phyloP scores from a whole-genome alignment of 2,113 vertebrate genomes.

The Ibidorhyncha struthersii region DNA sequence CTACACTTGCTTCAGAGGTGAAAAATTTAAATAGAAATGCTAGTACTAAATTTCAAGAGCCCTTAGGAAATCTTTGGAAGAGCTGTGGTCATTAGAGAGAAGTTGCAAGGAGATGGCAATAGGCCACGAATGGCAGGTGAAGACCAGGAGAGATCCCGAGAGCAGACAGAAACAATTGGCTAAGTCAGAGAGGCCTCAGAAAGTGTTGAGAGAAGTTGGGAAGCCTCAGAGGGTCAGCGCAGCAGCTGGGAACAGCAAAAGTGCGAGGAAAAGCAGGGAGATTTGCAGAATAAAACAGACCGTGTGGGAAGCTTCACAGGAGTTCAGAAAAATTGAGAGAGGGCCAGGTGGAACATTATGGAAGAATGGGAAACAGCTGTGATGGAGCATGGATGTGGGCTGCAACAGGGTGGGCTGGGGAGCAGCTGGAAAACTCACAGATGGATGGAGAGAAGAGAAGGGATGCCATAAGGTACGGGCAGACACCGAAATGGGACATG shows the following conservation, averaged over 20 bases:
- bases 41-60: conserved; percentile 5
- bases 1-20: conserved; percentile 28
- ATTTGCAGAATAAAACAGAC: conserved; percentile 44
- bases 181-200: conserved; percentile 3
- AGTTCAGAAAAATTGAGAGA: conserved; percentile 60
- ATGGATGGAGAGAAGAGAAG: conserved; percentile 8
- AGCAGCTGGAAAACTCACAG: conserved; percentile 47
- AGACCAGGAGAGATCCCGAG: background rate
- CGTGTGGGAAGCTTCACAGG: conserved; percentile 56
- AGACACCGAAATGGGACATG: conserved; percentile 10
- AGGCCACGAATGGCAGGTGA: conserved; percentile 41
- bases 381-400: conserved; percentile 32
- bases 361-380: conserved; percentile 67
- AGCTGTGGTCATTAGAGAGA: background rate
- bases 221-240: background rate
- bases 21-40: conserved; percentile 27
- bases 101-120: conserved; percentile 15
- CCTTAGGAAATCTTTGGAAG: conserved; percentile 36
- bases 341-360: conserved; percentile 58
- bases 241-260: conserved; percentile 52
- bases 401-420: conserved; percentile 46
- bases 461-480: background rate
- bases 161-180: conserved; percentile 39
- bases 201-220: conserved; percentile 48
- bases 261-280: conserved; percentile 19